A percentile compares a stretch with the other conserved stretches of the same genome.
These are phyloP conservation scores for Cardiocondyla obscurior DNA, from an alignment of 1,140 invertebrate species.

Conservation along the genomic window DNA sequence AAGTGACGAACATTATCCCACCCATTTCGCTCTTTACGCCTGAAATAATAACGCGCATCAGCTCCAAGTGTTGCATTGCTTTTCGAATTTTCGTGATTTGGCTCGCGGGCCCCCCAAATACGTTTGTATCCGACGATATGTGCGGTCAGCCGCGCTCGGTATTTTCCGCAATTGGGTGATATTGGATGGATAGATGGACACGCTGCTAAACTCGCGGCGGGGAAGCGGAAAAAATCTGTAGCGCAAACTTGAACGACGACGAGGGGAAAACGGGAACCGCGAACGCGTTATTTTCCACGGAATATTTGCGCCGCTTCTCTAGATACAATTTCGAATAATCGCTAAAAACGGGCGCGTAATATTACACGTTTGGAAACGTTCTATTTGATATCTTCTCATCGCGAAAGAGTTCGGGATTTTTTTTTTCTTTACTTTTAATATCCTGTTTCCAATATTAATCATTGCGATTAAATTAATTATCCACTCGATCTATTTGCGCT, in stretches of 20 bases:
- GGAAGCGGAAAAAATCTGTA: constrained; percentile 38
- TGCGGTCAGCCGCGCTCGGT: constrained; percentile 66
- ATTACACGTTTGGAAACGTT: constrained; percentile 25
- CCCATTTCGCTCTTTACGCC: constrained; percentile 48
- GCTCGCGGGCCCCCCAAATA: constrained; percentile 20
- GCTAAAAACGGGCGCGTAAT: constrained; percentile 35
- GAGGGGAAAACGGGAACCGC: constrained; percentile 10
- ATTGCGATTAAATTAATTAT: constrained; percentile 4
- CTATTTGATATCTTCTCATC: constrained; percentile 33
- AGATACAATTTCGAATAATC: constrained; percentile 61
- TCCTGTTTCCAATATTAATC: neutral
- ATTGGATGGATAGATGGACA: constrained; percentile 63
- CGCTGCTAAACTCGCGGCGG: constrained; percentile 26
- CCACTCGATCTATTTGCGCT: constrained; percentile 13
- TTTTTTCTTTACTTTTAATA: constrained; percentile 29
- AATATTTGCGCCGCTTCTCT: constrained; percentile 37
- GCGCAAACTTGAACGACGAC: constrained; percentile 20
- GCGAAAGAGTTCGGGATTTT: neutral
- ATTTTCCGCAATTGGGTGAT: constrained; percentile 69
- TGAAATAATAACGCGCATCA: constrained; percentile 65
- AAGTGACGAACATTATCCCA: neutral
- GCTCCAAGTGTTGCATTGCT: constrained; percentile 66
- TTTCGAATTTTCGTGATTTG: constrained; percentile 64
- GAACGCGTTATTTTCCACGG: constrained; percentile 51
- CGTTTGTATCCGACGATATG: constrained; percentile 54